A percentile compares a stretch with the other conserved stretches of the same genome.
phyloP scores from a whole-genome alignment of 2,113 vertebrate genomes.

The Oophaga pumilio region DNA sequence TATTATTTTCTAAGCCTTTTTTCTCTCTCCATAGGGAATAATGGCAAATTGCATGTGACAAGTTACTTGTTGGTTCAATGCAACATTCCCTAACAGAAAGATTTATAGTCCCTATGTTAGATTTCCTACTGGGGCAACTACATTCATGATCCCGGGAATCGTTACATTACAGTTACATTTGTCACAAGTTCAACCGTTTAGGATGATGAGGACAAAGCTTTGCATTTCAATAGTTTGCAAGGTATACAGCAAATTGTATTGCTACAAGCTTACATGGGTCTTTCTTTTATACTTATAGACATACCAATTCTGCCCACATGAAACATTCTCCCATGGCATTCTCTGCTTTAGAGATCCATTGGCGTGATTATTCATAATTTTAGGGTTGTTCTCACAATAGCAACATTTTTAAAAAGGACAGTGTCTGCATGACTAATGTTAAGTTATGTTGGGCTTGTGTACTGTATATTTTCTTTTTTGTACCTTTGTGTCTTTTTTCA shows the following conservation, averaged over 20 bases:
- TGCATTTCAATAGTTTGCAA: not conserved
- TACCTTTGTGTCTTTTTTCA: too few species aligned
- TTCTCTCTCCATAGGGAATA: slow-evolving; percentile 5
- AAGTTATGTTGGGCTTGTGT: too few species aligned
- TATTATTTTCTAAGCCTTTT: slow-evolving; percentile 5
- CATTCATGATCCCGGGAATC: not conserved
- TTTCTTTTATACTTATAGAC: not conserved
- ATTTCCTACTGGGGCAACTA: not conserved
- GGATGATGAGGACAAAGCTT: not conserved
- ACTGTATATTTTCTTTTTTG: too few species aligned
- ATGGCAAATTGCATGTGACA: not conserved
- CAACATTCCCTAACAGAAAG: not conserved
- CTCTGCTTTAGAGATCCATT: not conserved
- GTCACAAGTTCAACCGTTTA: not conserved
- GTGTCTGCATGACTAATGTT: too few species aligned
- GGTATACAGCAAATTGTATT: not conserved
- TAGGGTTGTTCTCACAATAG: too few species aligned
- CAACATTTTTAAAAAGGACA: too few species aligned
- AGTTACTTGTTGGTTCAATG: not conserved
- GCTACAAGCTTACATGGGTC: not conserved
- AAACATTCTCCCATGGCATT: not conserved
- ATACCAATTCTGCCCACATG: not conserved
- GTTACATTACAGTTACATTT: not conserved
- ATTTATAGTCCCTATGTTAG: not conserved
- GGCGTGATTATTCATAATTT: not conserved